phyloP scores from a whole-genome alignment of 2,888 invertebrate genomes.

The Cryptops parisi region DNA sequence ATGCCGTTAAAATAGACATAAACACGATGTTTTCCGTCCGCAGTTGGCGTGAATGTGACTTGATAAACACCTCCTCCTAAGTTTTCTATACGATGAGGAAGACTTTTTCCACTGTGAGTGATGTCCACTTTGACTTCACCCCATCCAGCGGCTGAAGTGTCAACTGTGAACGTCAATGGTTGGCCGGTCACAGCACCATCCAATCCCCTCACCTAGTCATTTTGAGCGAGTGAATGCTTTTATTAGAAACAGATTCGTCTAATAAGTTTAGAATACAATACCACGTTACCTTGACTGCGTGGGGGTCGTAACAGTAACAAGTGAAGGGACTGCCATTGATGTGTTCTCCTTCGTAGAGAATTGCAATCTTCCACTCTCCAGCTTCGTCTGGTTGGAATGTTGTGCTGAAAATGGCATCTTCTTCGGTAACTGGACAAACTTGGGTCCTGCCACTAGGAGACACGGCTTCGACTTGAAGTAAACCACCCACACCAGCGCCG shows the following conservation, averaged over 20 bases:
- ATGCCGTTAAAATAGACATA: slow-evolving; percentile 91
- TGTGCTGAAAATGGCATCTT: slow-evolving; percentile 75
- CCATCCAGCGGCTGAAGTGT: slow-evolving; percentile 62
- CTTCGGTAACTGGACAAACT: slow-evolving; percentile 48
- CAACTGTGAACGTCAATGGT: slow-evolving; percentile 68
- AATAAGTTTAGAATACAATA: no score
- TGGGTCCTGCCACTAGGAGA: slow-evolving; percentile 75
- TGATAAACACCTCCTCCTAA: slow-evolving; percentile 45
- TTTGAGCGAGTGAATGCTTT: no score
- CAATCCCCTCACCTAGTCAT: slow-evolving; percentile 17
- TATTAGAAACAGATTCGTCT: no score
- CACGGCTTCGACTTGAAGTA: slow-evolving; percentile 81
- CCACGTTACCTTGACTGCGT: slow-evolving; percentile 53
- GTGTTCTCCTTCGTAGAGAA: slow-evolving; percentile 88
- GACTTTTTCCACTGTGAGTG: slow-evolving; percentile 71
- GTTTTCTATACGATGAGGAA: slow-evolving; percentile 65
- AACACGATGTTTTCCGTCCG: slow-evolving; percentile 49
- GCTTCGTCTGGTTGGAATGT: slow-evolving; percentile 96
- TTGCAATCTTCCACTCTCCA: slow-evolving; percentile 89
- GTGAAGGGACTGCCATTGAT: slow-evolving; percentile 93
- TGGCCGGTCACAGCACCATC: slow-evolving; percentile 56
- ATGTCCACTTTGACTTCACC: slow-evolving; percentile 82
- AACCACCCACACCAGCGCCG: slow-evolving; percentile 45
- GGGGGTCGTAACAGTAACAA: slow-evolving; percentile 88
- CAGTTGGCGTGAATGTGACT: slow-evolving; percentile 41